These are phyloP conservation scores for Dasyurus viverrinus DNA, from an alignment of 2,113 vertebrate species.

Conservation along the genomic window DNA sequence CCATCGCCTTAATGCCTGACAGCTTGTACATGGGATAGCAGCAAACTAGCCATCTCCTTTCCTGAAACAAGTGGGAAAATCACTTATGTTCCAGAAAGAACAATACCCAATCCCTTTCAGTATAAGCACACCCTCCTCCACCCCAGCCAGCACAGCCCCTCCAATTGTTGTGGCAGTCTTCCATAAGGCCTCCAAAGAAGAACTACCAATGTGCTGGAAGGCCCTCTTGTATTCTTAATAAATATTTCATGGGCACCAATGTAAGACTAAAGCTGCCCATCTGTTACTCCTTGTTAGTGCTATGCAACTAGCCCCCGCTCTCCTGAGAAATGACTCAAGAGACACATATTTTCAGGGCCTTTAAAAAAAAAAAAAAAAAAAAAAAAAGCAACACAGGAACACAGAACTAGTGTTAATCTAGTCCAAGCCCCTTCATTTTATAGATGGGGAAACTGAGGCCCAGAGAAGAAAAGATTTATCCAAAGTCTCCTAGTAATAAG, in stretches of 20 bases:
- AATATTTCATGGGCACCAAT: neutral
- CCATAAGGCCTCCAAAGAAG: neutral
- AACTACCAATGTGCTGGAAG: neutral
- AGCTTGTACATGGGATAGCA: neutral
- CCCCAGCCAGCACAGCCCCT: neutral
- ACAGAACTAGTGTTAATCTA: neutral
- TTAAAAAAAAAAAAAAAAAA: neutral
- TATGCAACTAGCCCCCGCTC: neutral
- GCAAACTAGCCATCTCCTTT: neutral
- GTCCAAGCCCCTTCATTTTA: constrained; percentile 1
- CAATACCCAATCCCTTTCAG: neutral
- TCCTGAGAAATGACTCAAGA: neutral
- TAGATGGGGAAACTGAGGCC: constrained; percentile 26
- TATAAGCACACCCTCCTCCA: neutral
- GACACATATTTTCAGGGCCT: neutral
- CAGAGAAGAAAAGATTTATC: constrained; percentile 27
- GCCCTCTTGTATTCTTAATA: neutral
- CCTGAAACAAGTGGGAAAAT: neutral
- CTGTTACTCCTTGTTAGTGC: neutral
- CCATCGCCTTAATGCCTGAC: neutral
- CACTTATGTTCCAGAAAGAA: neutral
- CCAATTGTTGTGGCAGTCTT: neutral
- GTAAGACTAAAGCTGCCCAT: neutral
- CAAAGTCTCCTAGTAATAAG: neutral
- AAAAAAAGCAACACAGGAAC: neutral